Percentiles rank a stretch among this genome's conserved stretches.
phyloP scores from a whole-genome alignment of 2,888 invertebrate genomes.

The Vannuccia rotundouncinata region DNA sequence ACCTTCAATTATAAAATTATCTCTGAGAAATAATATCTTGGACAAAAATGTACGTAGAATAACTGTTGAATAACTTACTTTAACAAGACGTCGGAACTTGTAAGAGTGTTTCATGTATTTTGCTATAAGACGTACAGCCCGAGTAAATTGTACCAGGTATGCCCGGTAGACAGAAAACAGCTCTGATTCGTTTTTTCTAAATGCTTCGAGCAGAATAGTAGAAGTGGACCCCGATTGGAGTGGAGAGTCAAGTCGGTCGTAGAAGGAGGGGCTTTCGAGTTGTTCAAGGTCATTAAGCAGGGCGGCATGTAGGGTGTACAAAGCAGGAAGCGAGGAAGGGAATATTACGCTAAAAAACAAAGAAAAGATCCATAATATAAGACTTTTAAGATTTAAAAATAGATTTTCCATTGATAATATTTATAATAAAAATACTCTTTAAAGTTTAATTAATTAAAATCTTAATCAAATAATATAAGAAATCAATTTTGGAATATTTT shows the following conservation, averaged over 20 bases:
- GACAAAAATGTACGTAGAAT: too few species aligned
- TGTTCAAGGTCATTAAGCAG: conserved; percentile 12
- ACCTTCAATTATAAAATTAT: too few species aligned
- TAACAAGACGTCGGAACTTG: not conserved
- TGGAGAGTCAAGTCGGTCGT: not conserved
- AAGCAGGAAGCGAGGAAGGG: conserved; percentile 20
- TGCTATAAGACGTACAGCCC: not conserved
- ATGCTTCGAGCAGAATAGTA: not conserved
- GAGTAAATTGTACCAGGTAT: not conserved
- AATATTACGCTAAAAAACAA: conserved; percentile 13
- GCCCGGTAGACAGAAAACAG: not conserved
- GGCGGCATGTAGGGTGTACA: conserved; percentile 10
- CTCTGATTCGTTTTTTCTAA: not conserved
- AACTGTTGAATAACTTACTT: not conserved
- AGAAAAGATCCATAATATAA: too few species aligned
- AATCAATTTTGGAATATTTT: too few species aligned
- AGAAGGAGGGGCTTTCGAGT: not conserved
- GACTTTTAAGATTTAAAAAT: too few species aligned
- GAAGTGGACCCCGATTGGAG: not conserved
- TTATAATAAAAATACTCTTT: too few species aligned
- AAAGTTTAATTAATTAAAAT: too few species aligned
- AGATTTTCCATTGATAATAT: too few species aligned
- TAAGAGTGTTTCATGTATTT: conserved; percentile 1
- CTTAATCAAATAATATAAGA: too few species aligned
- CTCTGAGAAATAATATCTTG: too few species aligned